phyloP scores from a whole-genome alignment of 2,113 vertebrate species.

The Corythoichthys haematopterus region DNA sequence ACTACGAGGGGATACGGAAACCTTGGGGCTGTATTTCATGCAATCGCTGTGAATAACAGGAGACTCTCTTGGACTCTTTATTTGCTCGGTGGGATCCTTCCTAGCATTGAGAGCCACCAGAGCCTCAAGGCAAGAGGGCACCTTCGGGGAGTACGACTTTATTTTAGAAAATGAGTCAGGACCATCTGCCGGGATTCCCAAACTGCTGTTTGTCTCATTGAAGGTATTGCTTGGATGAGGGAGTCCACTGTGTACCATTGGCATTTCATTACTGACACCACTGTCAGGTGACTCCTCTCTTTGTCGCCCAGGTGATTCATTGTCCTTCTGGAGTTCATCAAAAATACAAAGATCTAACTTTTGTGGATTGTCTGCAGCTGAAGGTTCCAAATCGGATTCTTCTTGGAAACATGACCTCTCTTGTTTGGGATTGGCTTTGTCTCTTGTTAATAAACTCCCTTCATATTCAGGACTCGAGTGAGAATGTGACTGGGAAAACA shows the following conservation, averaged over 20 bases:
- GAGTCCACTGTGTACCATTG: constrained; percentile 63
- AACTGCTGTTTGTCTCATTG: constrained; percentile 63
- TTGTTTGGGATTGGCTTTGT: constrained; percentile 71
- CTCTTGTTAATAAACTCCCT: constrained; percentile 70
- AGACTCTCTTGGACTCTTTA: constrained; percentile 65
- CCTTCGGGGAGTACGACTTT: constrained; percentile 81
- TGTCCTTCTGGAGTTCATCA: constrained; percentile 79
- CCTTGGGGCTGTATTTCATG: constrained; percentile 79
- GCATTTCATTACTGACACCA: constrained; percentile 55
- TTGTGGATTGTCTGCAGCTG: constrained; percentile 70
- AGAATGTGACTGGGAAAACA: constrained; percentile 81
- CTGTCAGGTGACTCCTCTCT: constrained; percentile 44
- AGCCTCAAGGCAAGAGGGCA: constrained; percentile 89
- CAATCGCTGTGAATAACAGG: constrained; percentile 69
- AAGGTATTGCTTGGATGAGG: constrained; percentile 59
- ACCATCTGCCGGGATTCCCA: constrained; percentile 41
- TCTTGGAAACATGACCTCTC: constrained; percentile 76
- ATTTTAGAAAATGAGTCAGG: constrained; percentile 68
- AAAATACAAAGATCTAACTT: constrained; percentile 77
- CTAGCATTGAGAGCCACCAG: constrained; percentile 87
- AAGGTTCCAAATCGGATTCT: constrained; percentile 70
- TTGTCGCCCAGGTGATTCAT: constrained; percentile 57
- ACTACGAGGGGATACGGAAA: constrained; percentile 87
- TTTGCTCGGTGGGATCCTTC: constrained; percentile 75
- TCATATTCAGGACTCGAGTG: constrained; percentile 88